A percentile compares a stretch with the other conserved stretches of the same genome.
phyloP scores from a whole-genome alignment of 2,797 vertebrate species.

The Notolepis coatsorum region DNA sequence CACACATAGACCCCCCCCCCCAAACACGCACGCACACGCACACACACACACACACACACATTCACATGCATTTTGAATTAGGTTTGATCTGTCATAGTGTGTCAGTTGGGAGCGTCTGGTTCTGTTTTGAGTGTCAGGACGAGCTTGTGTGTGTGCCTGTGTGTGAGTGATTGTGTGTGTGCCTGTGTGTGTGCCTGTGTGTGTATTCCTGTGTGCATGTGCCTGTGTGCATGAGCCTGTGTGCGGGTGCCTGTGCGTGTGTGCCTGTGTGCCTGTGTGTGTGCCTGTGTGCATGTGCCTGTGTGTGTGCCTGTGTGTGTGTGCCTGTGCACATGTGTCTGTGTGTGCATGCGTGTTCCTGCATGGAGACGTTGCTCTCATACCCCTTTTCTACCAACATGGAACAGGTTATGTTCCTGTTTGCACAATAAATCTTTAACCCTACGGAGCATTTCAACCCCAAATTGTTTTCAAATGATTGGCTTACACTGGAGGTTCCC shows the following conservation, averaged over 20 bases:
- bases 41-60: not conserved
- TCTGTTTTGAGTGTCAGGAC: slow-evolving; percentile 66
- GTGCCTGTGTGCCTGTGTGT: not conserved
- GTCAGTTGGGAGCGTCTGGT: slow-evolving; percentile 65
- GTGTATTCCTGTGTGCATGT: slow-evolving; percentile 5
- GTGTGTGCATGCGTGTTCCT: slow-evolving; percentile 25
- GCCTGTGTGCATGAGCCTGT: slow-evolving; percentile 3
- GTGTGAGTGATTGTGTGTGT: slow-evolving; percentile 32
- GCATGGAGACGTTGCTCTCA: not conserved
- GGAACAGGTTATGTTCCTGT: no score
- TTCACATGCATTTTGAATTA: slow-evolving; percentile 42
- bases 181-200: slow-evolving; percentile 23
- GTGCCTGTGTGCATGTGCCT: not conserved
- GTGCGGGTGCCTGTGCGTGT: slow-evolving; percentile 20
- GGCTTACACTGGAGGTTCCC: no score
- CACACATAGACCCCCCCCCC: not conserved
- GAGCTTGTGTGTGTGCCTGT: not conserved
- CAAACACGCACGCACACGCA: not conserved
- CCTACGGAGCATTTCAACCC: no score
- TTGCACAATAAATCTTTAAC: no score
- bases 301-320: slow-evolving; percentile 12
- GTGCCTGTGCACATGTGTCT: slow-evolving; percentile 8
- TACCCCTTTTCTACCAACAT: no score
- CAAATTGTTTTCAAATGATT: no score
- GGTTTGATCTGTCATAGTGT: slow-evolving; percentile 76